Conservation (phyloP, 1,140 invertebrate genomes). For the Ruditapes philippinarum region DNA sequence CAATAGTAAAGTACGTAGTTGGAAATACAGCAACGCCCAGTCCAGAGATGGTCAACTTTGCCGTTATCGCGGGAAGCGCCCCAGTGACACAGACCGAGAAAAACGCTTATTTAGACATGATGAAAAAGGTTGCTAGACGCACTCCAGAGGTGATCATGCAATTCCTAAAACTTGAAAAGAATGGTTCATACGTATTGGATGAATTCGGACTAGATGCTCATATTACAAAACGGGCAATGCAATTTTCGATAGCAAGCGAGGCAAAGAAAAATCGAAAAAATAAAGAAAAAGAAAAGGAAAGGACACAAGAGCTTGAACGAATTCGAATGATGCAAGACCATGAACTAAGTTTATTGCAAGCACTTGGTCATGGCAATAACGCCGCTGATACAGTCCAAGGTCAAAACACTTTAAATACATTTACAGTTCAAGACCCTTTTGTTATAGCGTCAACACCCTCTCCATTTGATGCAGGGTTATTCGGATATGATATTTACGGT, state of each 20-base stretch:
- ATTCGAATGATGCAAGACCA: not conserved
- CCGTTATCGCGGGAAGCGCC: not conserved
- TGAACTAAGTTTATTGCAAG: not conserved
- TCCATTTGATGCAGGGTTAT: no score
- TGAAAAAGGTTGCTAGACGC: constrained; percentile 12
- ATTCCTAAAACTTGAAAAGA: constrained; percentile 8
- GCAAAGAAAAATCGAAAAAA: not conserved
- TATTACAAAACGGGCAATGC: constrained; percentile 16
- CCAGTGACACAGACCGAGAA: constrained; percentile 7
- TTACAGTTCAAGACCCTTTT: no score
- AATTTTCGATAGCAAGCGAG: not conserved
- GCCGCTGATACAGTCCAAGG: not conserved
- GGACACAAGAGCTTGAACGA: not conserved
- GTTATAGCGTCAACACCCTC: no score
- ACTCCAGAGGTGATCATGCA: not conserved
- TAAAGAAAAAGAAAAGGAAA: not conserved
- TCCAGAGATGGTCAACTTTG: constrained; percentile 39
- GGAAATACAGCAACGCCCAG: constrained; percentile 10
- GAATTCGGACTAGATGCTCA: not conserved
- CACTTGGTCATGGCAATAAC: not conserved
- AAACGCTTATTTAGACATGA: constrained; percentile 16
- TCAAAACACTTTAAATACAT: not conserved
- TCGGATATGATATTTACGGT: not conserved
- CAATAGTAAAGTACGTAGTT: constrained; percentile 5
- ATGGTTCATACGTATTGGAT: not conserved